These are phyloP conservation scores for Brotula barbata DNA, from an alignment of 2,797 vertebrate species.

Conservation along the genomic window DNA sequence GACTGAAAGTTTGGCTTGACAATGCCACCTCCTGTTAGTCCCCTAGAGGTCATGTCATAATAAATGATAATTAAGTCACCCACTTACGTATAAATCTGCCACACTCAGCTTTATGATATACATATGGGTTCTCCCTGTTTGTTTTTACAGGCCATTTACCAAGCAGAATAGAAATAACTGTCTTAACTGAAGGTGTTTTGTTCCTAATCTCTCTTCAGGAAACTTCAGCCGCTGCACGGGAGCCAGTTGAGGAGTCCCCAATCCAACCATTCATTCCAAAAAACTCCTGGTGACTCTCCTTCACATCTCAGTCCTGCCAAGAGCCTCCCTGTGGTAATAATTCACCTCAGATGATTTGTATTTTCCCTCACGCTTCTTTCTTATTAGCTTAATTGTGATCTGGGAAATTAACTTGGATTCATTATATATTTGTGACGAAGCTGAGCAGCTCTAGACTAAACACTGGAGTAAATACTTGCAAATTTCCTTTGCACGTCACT, in stretches of 20 bases:
- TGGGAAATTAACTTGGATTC: not conserved
- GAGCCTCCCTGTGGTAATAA: slow-evolving; percentile 79
- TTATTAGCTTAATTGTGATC: slow-evolving; percentile 10
- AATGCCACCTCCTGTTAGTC: slow-evolving; percentile 10
- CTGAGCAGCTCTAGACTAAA: slow-evolving; percentile 5
- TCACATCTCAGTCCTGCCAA: slow-evolving; percentile 82
- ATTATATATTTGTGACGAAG: slow-evolving; percentile 2
- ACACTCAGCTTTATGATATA: slow-evolving; percentile 26
- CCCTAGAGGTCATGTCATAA: slow-evolving; percentile 12
- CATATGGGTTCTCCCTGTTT: slow-evolving; percentile 44
- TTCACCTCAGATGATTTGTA: slow-evolving; percentile 41
- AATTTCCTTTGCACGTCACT: not conserved
- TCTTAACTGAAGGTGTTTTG: slow-evolving; percentile 56
- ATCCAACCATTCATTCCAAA: slow-evolving; percentile 75
- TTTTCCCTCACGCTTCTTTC: slow-evolving; percentile 10
- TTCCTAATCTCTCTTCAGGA: slow-evolving; percentile 72
- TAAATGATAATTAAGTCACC: slow-evolving; percentile 29
- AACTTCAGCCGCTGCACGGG: slow-evolving; percentile 76
- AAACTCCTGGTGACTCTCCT: slow-evolving; percentile 78
- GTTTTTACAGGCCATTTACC: slow-evolving; percentile 41
- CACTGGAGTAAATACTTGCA: slow-evolving; percentile 1
- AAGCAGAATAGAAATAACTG: slow-evolving; percentile 21
- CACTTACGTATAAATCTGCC: slow-evolving; percentile 34
- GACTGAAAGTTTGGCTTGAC: not conserved
- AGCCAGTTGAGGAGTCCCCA: slow-evolving; percentile 76